Conservation (phyloP, 2,797 vertebrate genomes). For the Phoebastria nigripes region DNA sequence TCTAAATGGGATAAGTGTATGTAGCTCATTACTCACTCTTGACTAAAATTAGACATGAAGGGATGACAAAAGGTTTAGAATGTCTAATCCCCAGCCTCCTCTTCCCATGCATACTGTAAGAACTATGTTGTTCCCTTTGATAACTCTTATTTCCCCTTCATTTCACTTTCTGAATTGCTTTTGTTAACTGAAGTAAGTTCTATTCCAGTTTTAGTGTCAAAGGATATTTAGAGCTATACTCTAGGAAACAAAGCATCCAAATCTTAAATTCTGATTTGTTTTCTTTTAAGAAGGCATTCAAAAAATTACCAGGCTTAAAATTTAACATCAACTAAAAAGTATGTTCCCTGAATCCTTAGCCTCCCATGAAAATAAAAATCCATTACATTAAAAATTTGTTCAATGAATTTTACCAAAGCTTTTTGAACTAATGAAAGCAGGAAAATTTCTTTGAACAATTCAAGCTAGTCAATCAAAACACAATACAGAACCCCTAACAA, state of each 20-base stretch:
- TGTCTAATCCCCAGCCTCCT: neutral
- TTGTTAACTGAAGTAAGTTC: neutral
- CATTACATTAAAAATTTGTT: neutral
- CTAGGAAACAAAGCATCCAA: neutral
- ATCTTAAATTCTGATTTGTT: neutral
- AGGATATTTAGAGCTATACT: neutral
- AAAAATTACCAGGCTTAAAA: neutral
- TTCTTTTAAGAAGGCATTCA: neutral
- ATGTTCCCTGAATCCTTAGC: neutral
- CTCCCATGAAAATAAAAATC: neutral
- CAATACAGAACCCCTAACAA: neutral
- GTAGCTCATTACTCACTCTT: neutral
- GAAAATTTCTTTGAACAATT: neutral
- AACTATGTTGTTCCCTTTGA: neutral
- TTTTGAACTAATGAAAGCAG: neutral
- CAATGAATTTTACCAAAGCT: neutral
- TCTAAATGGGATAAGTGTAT: neutral
- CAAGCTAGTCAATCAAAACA: neutral
- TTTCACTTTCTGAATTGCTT: slow-evolving; percentile 24
- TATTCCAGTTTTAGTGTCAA: neutral
- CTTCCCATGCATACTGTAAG: neutral
- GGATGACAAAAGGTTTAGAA: neutral
- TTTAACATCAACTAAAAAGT: neutral
- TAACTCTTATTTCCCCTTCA: neutral
- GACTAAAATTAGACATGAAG: slow-evolving; percentile 25